phyloP scores from a whole-genome alignment of 2,888 invertebrate genomes.

The Parochlus steinenii region DNA sequence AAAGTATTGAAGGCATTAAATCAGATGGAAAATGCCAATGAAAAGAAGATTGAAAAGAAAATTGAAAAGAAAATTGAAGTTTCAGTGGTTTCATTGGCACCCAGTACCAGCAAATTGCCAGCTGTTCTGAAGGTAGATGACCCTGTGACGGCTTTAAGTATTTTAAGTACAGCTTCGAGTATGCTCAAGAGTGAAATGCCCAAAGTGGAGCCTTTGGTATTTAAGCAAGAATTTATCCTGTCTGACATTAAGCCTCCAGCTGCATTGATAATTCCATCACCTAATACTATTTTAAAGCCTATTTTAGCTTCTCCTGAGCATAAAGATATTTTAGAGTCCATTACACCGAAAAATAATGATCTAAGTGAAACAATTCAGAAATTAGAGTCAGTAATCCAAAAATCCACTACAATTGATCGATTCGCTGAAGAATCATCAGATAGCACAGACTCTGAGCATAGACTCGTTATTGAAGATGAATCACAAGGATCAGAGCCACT shows the following conservation, averaged over 20 bases:
- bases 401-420: conserved; percentile 19
- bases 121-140: conserved; percentile 13
- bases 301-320: conserved; percentile 24
- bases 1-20: conserved; percentile 40
- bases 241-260: background rate
- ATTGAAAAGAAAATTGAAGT: too few species aligned
- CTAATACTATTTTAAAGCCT: too few species aligned
- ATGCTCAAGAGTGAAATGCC: too few species aligned
- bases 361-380: conserved; percentile 46
- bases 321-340: conserved; percentile 26
- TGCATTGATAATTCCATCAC: background rate
- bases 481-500: conserved; percentile 24
- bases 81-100: conserved; percentile 25
- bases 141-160: conserved; percentile 13
- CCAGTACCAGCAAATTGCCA: conserved; percentile 14
- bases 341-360: conserved; percentile 37
- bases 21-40: conserved; percentile 36
- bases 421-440: conserved; percentile 42
- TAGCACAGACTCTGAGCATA: conserved; percentile 45
- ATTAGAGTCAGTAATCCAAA: conserved; percentile 29
- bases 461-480: conserved; percentile 39
- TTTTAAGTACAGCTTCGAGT: too few species aligned
- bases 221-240: background rate
- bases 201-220: too few species aligned
- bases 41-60: too few species aligned